A percentile compares a stretch with the other conserved stretches of the same genome.
These are phyloP conservation scores for Calliopum simillimum DNA, from an alignment of 2,888 invertebrate genomes.

Conservation along the genomic window DNA sequence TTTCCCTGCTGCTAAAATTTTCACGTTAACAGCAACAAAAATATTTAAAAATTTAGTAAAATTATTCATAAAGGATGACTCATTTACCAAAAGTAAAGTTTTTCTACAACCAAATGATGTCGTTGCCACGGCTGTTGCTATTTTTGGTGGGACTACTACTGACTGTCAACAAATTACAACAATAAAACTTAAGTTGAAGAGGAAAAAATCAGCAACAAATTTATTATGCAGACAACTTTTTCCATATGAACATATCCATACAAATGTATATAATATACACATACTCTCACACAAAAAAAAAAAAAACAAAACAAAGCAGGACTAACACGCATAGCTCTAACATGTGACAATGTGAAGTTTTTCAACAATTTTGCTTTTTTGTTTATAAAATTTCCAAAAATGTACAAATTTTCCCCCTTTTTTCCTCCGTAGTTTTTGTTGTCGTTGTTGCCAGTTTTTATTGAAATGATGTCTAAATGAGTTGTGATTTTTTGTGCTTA, in stretches of 20 bases:
- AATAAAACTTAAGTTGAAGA: too few species aligned
- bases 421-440: background rate
- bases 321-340: background rate
- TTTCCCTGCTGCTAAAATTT: too few species aligned
- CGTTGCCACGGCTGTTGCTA: constrained; percentile 29
- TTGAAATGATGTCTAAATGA: background rate
- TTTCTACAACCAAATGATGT: constrained; percentile 44
- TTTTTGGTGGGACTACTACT: too few species aligned
- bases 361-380: background rate
- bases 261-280: too few species aligned
- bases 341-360: background rate
- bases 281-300: background rate
- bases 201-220: constrained; percentile 18
- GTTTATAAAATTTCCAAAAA: background rate
- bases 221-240: constrained; percentile 25
- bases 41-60: background rate
- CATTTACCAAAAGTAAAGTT: constrained; percentile 1
- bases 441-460: background rate
- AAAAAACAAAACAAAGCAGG: background rate
- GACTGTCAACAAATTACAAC: too few species aligned
- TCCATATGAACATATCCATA: too few species aligned
- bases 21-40: too few species aligned
- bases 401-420: too few species aligned
- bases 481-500: constrained; percentile 5
- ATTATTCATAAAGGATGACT: background rate